Evolutionary conservation across 2,888 invertebrate species (phyloP).

Genomic region (Caenorhabditis sp.): DNA sequence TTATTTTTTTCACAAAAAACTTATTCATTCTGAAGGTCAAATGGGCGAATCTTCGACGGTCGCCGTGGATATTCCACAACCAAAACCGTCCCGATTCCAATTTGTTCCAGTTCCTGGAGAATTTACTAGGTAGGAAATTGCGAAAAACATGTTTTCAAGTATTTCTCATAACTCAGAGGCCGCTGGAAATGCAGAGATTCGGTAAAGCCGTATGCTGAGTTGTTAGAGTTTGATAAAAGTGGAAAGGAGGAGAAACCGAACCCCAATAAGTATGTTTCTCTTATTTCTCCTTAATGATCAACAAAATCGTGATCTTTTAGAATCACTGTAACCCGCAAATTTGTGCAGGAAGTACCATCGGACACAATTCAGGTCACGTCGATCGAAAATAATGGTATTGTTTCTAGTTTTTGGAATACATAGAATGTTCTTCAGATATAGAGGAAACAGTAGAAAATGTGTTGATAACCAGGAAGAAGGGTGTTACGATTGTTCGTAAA

Average conservation of each 20-base stretch:
- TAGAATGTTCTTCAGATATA: no score
- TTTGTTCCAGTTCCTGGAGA: conserved; percentile 40
- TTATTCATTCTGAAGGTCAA: no score
- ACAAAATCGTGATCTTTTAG: conserved; percentile 9
- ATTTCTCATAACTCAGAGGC: conserved; percentile 26
- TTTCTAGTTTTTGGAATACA: no score
- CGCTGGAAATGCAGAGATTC: conserved; percentile 42
- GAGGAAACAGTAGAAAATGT: conserved; percentile 13
- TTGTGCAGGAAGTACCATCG: conserved; percentile 6
- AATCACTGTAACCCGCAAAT: conserved; percentile 30
- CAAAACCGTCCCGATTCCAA: conserved; percentile 38
- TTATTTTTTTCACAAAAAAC: no score
- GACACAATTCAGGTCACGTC: conserved; percentile 37
- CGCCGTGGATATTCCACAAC: conserved; percentile 18
- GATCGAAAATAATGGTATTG: conserved; percentile 19
- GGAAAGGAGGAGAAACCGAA: conserved; percentile 26
- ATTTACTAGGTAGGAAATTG: conserved; percentile 20
- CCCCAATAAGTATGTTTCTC: conserved; percentile 26
- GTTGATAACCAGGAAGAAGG: conserved; percentile 33
- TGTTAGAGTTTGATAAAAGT: conserved; percentile 35
- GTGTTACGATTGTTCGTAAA: conserved; percentile 36
- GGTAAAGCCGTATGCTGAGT: conserved; percentile 32
- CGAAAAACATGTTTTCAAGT: neutral
- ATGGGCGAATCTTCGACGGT: conserved; percentile 26
- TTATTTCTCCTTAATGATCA: neutral